Base-by-base conservation (phyloP, 1,140 invertebrate genomes). In the Bombus impatiens region DNA sequence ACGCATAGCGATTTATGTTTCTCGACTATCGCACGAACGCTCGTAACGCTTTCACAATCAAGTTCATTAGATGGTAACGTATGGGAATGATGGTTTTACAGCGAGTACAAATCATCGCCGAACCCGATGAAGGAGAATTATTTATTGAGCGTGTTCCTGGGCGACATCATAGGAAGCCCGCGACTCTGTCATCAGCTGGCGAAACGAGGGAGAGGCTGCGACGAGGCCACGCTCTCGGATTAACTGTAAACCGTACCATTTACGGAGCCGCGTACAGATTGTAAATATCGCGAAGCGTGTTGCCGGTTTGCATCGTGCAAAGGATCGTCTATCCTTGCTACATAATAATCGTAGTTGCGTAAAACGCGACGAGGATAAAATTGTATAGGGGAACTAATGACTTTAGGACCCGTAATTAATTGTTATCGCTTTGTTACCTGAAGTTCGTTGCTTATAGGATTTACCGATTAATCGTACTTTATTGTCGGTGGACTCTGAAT, bases 131-230 rank as follows among this genome's bases (percentile, higher is more conserved):
- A 97, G 93, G 97, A 98, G 92, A 97, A 97, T 94, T 98, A 98
- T 92, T 95, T 98, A 57, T 96, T 98, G 77, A 98, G 97, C 91
- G 97, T 98, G 40, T 98, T 98, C 94, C 94, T 98, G 42, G 97
- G 97, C 72, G 97, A 98, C 93, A 97, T 98, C 90, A 96, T 98
- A 70, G 97, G 97, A 37, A 97, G 97, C 86, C 97, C 97, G 18
- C 96, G 96, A 85, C 95, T 98, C 37, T 98, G 97, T 93, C 97
- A 97, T 93, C 97, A 97, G 92, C 95, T 98, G 89, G 97, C 96
- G 62, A 97, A 98, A 92, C 95, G 97, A 93, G 96, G 96, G 89
- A 93, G 96, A 92, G 93, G 91, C 44, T 96, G 96, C 88, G 92
- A 92, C 62, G 94, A 95, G 42, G 82, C 77, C 18, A 84, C 76